These are phyloP conservation scores for Cryptotis parvus DNA, from an alignment of 2,113 vertebrate species.

Conservation along the genomic window DNA sequence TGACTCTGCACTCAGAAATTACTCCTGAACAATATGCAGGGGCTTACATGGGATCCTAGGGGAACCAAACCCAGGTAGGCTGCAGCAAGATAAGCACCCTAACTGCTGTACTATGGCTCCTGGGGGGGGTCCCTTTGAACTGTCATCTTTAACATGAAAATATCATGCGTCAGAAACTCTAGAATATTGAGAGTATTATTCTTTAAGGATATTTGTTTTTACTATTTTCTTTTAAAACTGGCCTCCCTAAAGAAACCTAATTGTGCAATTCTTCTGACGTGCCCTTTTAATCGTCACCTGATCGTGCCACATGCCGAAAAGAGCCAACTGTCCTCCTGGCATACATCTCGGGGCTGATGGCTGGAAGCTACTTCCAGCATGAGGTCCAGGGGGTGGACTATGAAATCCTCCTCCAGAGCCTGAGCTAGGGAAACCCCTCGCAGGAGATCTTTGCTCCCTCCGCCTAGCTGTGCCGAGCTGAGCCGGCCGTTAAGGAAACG, in stretches of 20 bases:
- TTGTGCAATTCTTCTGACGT: conserved; percentile 1
- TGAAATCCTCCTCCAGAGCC: not conserved
- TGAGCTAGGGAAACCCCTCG: conserved; percentile 6
- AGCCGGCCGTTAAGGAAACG: too few species aligned
- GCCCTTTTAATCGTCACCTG: conserved; percentile 47
- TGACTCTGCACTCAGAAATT: too few species aligned
- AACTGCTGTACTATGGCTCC: too few species aligned
- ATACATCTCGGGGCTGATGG: not conserved
- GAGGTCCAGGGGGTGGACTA: not conserved
- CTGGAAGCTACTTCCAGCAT: not conserved
- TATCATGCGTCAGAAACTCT: not conserved
- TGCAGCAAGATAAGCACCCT: too few species aligned
- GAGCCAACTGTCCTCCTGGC: not conserved
- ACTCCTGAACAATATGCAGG: too few species aligned
- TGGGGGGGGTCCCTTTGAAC: not conserved
- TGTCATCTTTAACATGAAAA: conserved; percentile 56
- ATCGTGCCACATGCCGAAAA: too few species aligned
- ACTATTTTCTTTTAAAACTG: conserved; percentile 6
- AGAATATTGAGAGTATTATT: conserved; percentile 39
- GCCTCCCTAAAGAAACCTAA: not conserved
- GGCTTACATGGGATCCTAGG: too few species aligned
- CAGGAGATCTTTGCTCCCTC: not conserved
- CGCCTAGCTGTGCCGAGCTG: conserved; percentile 19
- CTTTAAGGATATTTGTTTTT: conserved; percentile 15
- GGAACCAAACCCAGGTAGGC: too few species aligned